Percentiles rank a stretch among this genome's conserved stretches.
These are phyloP conservation scores for Baryphthengus martii DNA, from an alignment of 2,113 vertebrate species.

Conservation along the genomic window DNA sequence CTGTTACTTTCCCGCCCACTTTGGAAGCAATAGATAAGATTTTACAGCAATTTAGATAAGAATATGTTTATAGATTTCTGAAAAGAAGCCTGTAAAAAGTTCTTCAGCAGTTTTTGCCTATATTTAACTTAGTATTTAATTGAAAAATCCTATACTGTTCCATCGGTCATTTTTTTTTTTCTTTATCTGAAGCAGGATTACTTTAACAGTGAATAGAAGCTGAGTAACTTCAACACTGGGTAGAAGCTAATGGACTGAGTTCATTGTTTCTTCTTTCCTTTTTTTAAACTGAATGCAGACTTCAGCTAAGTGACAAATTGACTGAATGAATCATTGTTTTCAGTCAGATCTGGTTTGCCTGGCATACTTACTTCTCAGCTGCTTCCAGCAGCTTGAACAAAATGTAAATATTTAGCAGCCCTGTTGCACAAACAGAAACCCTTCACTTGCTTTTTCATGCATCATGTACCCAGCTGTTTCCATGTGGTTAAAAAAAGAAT, in stretches of 20 bases:
- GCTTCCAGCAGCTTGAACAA: background rate
- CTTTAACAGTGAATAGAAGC: background rate
- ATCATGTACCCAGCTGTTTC: background rate
- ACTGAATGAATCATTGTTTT: background rate
- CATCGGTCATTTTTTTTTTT: background rate
- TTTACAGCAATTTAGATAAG: background rate
- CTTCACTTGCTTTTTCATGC: background rate
- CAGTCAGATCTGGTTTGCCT: background rate
- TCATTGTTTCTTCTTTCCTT: background rate
- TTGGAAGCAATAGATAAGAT: background rate
- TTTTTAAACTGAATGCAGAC: background rate
- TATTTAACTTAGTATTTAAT: background rate
- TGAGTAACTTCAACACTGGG: too few species aligned
- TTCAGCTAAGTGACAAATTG: background rate
- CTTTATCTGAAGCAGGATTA: background rate
- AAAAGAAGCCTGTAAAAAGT: background rate
- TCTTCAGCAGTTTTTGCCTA: background rate
- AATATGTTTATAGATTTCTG: background rate
- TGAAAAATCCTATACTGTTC: background rate
- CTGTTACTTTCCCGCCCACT: background rate
- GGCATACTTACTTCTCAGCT: background rate
- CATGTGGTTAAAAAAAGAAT: background rate
- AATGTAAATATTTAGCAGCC: constrained; percentile 1
- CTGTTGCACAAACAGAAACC: background rate
- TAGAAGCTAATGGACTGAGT: background rate